phyloP scores from a whole-genome alignment of 2,113 vertebrate genomes.

The Urocynchramus pylzowi region DNA sequence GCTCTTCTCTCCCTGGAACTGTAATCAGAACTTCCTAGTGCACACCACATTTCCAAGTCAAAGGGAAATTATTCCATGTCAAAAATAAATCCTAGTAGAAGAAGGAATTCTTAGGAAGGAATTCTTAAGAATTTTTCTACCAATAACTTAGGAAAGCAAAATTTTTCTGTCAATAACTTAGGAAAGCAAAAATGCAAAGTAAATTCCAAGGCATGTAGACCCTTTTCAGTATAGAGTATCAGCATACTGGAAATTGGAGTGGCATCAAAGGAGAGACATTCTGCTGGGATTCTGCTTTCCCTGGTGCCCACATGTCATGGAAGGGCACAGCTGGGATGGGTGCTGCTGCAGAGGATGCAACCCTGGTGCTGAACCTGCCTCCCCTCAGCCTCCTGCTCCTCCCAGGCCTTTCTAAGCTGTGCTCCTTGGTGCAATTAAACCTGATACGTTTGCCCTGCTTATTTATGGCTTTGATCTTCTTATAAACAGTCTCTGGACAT shows the following conservation, averaged over 20 bases:
- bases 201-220: background rate
- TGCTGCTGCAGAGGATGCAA: background rate
- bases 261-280: background rate
- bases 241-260: background rate
- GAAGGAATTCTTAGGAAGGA: background rate
- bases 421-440: background rate
- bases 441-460: background rate
- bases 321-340: background rate
- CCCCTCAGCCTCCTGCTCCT: background rate
- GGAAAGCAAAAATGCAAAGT: background rate
- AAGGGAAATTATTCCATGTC: background rate
- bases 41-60: background rate
- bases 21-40: background rate
- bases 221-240: background rate
- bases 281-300: background rate
- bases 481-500: constrained; percentile 28
- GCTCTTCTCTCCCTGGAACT: background rate
- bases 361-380: background rate
- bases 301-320: background rate
- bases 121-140: too few species aligned
- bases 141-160: background rate
- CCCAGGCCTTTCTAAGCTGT: background rate
- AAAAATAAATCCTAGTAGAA: background rate
- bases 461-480: constrained; percentile 27
- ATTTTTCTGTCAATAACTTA: background rate